Evolutionary conservation across 2,113 vertebrate genomes (phyloP).

Genomic region (Pipa parva): DNA sequence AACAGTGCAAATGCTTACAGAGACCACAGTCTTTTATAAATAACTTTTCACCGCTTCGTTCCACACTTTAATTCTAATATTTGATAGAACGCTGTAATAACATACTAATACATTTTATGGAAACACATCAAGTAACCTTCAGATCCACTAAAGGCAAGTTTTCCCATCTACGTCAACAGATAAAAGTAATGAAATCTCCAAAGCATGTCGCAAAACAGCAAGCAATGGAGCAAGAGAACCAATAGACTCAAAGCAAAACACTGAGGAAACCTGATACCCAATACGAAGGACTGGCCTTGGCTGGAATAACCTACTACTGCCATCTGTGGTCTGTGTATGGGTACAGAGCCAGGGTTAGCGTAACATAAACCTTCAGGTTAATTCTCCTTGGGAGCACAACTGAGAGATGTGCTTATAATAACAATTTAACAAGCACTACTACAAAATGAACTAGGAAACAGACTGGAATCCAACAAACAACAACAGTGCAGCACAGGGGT

Average conservation of each 20-base stretch:
- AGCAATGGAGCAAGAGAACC: background rate
- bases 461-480: constrained; percentile 3
- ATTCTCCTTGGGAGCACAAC: constrained; percentile 1
- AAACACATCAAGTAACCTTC: too few relatives aligned
- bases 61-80: too few relatives aligned
- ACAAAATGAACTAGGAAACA: background rate
- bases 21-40: too few relatives aligned
- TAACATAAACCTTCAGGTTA: constrained; percentile 6
- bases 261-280: constrained; percentile 6
- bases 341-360: constrained; percentile 13
- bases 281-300: background rate
- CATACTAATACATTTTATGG: too few relatives aligned
- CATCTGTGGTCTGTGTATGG: constrained; percentile 45
- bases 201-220: background rate
- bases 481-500: constrained; percentile 41
- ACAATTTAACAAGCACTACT: background rate
- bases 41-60: too few relatives aligned
- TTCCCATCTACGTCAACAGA: too few relatives aligned
- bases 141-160: too few relatives aligned
- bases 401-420: constrained; percentile 7
- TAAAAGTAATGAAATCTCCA: background rate
- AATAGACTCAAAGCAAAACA: background rate
- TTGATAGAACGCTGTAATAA: too few relatives aligned
- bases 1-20: too few relatives aligned
- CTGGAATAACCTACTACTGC: constrained; percentile 21